Conservation (phyloP, 1,140 invertebrate genomes). For the Polypedilum vanderplanki region DNA sequence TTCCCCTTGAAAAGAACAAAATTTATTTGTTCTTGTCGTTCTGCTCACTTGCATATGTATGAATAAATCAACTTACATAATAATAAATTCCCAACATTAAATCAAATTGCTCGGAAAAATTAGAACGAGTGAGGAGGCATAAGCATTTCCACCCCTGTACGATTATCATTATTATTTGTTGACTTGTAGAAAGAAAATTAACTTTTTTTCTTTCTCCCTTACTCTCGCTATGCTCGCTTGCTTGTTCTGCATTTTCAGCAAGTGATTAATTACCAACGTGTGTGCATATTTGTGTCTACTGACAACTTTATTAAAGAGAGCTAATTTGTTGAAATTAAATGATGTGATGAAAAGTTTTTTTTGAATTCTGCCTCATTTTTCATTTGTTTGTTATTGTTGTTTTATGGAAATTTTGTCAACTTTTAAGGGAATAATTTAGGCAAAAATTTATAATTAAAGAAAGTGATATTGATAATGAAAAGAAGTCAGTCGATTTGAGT, state of each 20-base stretch:
- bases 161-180: not conserved
- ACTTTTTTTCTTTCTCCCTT: not conserved
- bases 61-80: not conserved
- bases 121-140: not conserved
- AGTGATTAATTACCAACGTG: not conserved
- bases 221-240: no score
- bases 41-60: slow-evolving; percentile 11
- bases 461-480: no score
- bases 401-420: no score
- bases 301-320: no score
- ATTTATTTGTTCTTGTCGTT: not conserved
- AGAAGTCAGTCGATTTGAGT: no score
- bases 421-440: no score
- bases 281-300: no score
- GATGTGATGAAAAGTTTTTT: no score
- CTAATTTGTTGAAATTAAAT: no score
- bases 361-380: no score
- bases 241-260: not conserved
- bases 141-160: not conserved
- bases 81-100: slow-evolving; percentile 10
- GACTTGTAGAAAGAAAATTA: not conserved
- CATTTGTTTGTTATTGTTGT: no score
- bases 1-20: not conserved
- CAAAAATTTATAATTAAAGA: no score
- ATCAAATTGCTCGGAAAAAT: slow-evolving; percentile 6